phyloP scores from a whole-genome alignment of 2,113 vertebrate genomes.

The Barnardius zonarius region DNA sequence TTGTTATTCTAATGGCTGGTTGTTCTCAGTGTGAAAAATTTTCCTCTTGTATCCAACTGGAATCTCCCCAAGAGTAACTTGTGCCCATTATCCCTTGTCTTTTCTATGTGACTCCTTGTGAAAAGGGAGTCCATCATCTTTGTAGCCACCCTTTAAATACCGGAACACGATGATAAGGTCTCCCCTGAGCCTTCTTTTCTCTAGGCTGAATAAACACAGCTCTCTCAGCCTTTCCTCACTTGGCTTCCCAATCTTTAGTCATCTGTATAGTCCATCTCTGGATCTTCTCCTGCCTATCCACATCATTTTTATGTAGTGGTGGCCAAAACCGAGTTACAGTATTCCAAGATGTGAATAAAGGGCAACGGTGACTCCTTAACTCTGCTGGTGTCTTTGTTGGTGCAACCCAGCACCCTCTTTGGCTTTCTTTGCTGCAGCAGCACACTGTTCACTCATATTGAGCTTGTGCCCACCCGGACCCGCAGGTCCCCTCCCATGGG shows the following conservation, averaged over 20 bases:
- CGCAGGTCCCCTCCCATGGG: not conserved
- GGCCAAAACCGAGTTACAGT: not conserved
- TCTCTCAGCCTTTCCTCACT: not conserved
- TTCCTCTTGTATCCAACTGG: not conserved
- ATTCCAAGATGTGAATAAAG: not conserved
- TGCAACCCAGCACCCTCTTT: not conserved
- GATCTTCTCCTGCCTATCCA: not conserved
- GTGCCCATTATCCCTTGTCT: not conserved
- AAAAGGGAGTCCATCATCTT: not conserved
- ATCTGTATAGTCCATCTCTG: not conserved
- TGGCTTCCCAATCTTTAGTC: not conserved
- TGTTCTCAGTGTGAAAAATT: not conserved
- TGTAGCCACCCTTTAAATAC: not conserved
- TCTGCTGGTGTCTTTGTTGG: not conserved
- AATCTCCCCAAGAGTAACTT: not conserved
- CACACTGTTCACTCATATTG: not conserved
- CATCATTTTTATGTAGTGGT: not conserved
- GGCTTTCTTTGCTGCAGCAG: not conserved
- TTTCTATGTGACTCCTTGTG: not conserved
- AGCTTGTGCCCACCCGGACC: not conserved
- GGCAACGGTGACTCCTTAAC: not conserved
- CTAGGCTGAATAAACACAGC: not conserved
- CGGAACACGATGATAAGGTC: not conserved
- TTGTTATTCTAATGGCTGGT: not conserved
- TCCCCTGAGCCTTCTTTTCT: not conserved